Base-by-base conservation (phyloP, 2,797 vertebrate species). In the Eptatretus atami region DNA sequence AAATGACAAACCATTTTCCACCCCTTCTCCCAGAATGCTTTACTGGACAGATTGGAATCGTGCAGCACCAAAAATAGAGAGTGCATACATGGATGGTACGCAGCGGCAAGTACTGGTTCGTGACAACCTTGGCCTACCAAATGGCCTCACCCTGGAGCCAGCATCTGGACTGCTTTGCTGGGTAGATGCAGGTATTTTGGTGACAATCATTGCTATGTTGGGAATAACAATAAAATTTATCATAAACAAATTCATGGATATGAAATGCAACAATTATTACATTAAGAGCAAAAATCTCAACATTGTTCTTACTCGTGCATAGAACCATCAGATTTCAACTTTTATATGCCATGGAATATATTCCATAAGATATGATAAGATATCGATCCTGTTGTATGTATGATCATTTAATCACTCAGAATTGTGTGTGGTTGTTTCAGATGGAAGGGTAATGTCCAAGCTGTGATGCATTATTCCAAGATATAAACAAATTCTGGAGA, bases 31-130 rank as follows among this genome's bases (percentile, higher is more conserved):
- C 69, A 96, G 92, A 15, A 82, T 80, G 67, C 77, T 98, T 19
- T 98, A 81, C 69, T 98, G 92, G 92, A 95, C 90, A 0, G 92
- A 98, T 70, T 98, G 92, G 92, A 95, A 96, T 69, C 74, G 90
- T 10, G 90, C 94, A 70, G 83, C 82, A 19, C 92, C 92, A 1
- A 98, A 96, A 80, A 95, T 98, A 0, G 92, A 98, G 71, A 78
- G 73, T 0, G 76, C 84, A 0, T 74, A 78, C 0, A 78, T 93
- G 70, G 79, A 80, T 0, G 92, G 87, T 19, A 77, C 75, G 67
- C 77, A 79, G 73, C 78, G 92, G 69, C 77, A 77, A 69, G 80
- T 95, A 69, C 70, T 85, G 72, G 78, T 85, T 65, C 74, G 73
- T 63, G 80, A 81, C 2, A 81, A 88, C 65, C 80, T 98, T 3